A percentile compares a stretch with the other conserved stretches of the same genome.
Conservation (phyloP, 2,888 invertebrate species). For the Cheilosia scutellata region DNA sequence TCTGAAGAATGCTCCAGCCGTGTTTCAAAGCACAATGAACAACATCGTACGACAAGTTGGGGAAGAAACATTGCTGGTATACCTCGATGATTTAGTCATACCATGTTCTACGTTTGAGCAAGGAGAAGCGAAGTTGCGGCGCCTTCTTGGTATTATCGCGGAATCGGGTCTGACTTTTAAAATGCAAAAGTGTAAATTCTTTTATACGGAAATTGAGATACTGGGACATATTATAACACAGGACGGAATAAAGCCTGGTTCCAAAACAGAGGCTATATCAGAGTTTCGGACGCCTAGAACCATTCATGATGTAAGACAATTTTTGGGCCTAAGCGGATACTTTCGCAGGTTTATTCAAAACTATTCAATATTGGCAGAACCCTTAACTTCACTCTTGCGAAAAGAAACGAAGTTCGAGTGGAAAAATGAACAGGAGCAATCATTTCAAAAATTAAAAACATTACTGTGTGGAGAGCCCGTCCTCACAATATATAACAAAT, state of each 20-base stretch:
- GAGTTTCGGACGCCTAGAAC: background rate
- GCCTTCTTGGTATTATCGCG: background rate
- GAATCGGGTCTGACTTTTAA: constrained; percentile 21
- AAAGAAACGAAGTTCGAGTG: background rate
- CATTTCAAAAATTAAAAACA: constrained; percentile 10
- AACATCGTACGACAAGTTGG: background rate
- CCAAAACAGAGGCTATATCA: background rate
- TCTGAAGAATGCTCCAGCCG: constrained; percentile 16
- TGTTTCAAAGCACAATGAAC: constrained; percentile 26
- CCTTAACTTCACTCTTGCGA: background rate
- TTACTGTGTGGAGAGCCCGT: background rate
- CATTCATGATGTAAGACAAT: constrained; percentile 4
- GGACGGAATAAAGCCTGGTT: constrained; percentile 12
- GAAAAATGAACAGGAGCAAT: background rate
- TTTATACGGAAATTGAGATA: background rate
- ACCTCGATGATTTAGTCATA: constrained; percentile 12
- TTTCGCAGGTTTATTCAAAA: constrained; percentile 2
- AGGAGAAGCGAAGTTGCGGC: constrained; percentile 6
- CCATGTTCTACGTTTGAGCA: background rate
- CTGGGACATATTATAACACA: constrained; percentile 4
- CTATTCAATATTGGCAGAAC: background rate
- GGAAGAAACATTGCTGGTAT: background rate
- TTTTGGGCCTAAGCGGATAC: constrained; percentile 6
- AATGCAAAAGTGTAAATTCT: constrained; percentile 24
- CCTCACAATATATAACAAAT: background rate